Evolutionary conservation across 2,888 invertebrate species (phyloP).

Genomic region (Lumbricus terrestris): DNA sequence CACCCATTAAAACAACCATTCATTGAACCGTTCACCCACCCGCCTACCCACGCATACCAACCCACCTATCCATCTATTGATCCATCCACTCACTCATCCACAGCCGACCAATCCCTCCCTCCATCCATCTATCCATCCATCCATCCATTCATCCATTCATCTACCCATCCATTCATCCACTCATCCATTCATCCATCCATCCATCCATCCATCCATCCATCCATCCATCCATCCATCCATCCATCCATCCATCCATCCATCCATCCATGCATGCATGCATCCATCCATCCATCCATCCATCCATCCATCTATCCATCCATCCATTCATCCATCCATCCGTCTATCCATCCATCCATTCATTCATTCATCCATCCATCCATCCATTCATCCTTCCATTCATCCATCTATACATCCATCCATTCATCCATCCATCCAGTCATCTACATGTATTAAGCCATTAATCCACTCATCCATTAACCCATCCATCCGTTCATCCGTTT

Average conservation of each 20-base stretch:
- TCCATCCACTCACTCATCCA: too few species aligned
- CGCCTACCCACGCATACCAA: too few species aligned
- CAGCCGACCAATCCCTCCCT: too few species aligned
- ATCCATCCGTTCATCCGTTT: not conserved
- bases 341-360: not conserved
- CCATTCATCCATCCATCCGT: too few species aligned
- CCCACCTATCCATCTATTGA: too few species aligned
- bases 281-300: not conserved
- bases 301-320: too few species aligned
- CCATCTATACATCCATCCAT: not conserved
- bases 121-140: too few species aligned
- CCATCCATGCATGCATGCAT: not conserved
- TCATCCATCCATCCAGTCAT: too few species aligned
- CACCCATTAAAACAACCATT: too few species aligned
- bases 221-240: not conserved
- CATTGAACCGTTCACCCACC: too few species aligned
- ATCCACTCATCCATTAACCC: not conserved
- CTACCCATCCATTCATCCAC: not conserved
- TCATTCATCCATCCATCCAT: not conserved
- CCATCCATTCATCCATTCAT: not conserved
- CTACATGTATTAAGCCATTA: not conserved
- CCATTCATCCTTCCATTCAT: not conserved
- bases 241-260: not conserved
- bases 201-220: not conserved
- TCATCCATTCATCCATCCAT: not conserved